A percentile compares a stretch with the other conserved stretches of the same genome.
Evolutionary conservation across 2,797 vertebrate genomes (phyloP).

Genomic region (Anguilla obscura): DNA sequence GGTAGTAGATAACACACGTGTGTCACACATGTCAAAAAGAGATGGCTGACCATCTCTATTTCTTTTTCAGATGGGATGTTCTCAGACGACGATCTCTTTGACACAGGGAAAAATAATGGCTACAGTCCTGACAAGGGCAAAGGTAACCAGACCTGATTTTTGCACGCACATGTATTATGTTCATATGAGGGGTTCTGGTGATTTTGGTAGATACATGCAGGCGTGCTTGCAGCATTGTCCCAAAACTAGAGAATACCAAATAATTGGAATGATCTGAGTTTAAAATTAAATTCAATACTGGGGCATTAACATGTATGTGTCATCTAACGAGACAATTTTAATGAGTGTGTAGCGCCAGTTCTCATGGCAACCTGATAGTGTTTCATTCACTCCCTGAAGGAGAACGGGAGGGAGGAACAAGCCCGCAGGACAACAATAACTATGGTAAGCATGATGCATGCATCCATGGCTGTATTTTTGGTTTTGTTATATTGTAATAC

Average conservation of each 20-base stretch:
- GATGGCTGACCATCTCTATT: neutral
- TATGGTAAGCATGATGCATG: constrained; percentile 53
- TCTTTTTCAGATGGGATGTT: constrained; percentile 56
- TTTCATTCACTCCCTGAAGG: constrained; percentile 47
- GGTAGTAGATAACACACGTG: neutral
- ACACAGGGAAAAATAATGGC: constrained; percentile 52
- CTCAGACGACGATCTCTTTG: constrained; percentile 74
- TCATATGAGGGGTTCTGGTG: neutral
- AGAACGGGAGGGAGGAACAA: constrained; percentile 29
- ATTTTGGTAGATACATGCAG: neutral
- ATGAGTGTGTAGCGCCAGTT: neutral
- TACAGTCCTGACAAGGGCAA: constrained; percentile 87
- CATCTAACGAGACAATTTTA: neutral
- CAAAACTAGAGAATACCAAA: neutral
- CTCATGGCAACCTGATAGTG: constrained; percentile 13
- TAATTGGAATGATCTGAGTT: neutral
- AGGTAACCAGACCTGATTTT: constrained; percentile 62
- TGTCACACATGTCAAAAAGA: neutral
- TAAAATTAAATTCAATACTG: neutral
- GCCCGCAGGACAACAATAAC: constrained; percentile 55
- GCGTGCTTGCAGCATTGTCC: neutral
- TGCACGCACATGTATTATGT: neutral
- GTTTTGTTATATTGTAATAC: no score
- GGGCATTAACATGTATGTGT: constrained; percentile 5
- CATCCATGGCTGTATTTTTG: neutral